Evolutionary conservation across 2,888 invertebrate genomes (phyloP), one percentile per base, ranked within the genome.

Genomic region (Spodoptera exigua): DNA sequence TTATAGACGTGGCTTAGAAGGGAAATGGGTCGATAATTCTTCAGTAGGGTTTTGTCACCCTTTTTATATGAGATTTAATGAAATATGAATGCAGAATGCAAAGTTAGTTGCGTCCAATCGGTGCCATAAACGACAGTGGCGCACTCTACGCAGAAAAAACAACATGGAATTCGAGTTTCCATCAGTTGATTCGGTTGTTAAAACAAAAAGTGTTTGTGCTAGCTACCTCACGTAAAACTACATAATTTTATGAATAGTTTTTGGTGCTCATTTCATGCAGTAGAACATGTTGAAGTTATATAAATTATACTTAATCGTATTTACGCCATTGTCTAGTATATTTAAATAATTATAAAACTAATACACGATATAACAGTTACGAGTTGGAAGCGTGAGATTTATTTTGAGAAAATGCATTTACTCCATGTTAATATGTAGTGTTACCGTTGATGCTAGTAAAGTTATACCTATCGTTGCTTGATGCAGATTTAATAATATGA

Each of bases 361-460:
- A 46, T 82, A 79, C 57, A 74, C 72, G 68, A 44, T 61, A 49
- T 66, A 61, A 71, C 70, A 77, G 61, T 65, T 84, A 84, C 75
- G 66, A 71, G 61, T 77, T 81, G 80, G 51, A 80, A 79, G 65
- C 76, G 74, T 81, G 81, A 86, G 70, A 84, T 79, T 81, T 81
- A 83, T 91, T 91, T 91, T 91, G 87, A 87, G 88, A 91, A 86
- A 83, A 81, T 87, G 87, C 88, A 91, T 92, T 93, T 92, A 91
- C 88, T 86, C 81, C 82, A 82, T 90, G 87, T 89, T 89, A 83
- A 63, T 76, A 76, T 80, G 77, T 85, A 84, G 80, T 81, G 76
- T 85, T 81, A 82, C 74, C 80, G 83, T 86, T 85, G 83, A 73
- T 81, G 75, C 80, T 80, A 80, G 79, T 68, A 79, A 74, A 57